Percentiles rank a stretch among this genome's conserved stretches.
Conservation (phyloP, 2,888 invertebrate genomes). For the Chloroclystis v-ata region DNA sequence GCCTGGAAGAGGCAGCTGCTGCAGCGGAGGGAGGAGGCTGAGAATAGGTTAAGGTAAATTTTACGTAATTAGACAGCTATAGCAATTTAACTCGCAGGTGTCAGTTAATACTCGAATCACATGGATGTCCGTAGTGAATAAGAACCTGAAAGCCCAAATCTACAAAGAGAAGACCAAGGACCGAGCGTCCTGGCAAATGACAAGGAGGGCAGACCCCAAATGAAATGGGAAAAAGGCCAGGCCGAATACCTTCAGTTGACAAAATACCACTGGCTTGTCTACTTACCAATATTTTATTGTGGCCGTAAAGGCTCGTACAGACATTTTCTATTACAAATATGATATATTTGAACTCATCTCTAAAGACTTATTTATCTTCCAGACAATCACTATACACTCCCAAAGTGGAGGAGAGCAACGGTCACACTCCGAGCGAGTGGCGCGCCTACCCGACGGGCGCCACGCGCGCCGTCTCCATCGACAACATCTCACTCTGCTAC, state of each 20-base stretch:
- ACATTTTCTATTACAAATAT: too few species aligned
- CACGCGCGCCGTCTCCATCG: conserved; percentile 80
- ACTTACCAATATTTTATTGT: too few species aligned
- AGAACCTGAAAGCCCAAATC: too few species aligned
- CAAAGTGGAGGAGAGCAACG: conserved; percentile 79
- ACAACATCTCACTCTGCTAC: conserved; percentile 78
- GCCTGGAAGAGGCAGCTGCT: conserved; percentile 96
- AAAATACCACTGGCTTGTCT: too few species aligned
- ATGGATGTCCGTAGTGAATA: too few species aligned
- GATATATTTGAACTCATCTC: too few species aligned
- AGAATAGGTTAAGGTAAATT: conserved; percentile 85
- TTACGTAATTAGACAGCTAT: conserved; percentile 5
- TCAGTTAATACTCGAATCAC: not conserved
- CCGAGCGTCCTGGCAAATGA: too few species aligned
- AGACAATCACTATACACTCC: conserved; percentile 85
- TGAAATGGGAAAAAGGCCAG: too few species aligned
- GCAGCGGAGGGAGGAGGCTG: conserved; percentile 87
- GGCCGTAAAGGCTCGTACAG: too few species aligned
- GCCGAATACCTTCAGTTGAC: too few species aligned
- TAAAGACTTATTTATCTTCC: conserved; percentile 20
- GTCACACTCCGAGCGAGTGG: conserved; percentile 60
- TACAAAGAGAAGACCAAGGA: too few species aligned
- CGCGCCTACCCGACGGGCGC: conserved; percentile 62
- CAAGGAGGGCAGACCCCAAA: too few species aligned
- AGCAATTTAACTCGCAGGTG: not conserved